A percentile compares a stretch with the other conserved stretches of the same genome.
These are phyloP conservation scores for Furcula furcula DNA, from an alignment of 2,888 invertebrate species.

Conservation along the genomic window DNA sequence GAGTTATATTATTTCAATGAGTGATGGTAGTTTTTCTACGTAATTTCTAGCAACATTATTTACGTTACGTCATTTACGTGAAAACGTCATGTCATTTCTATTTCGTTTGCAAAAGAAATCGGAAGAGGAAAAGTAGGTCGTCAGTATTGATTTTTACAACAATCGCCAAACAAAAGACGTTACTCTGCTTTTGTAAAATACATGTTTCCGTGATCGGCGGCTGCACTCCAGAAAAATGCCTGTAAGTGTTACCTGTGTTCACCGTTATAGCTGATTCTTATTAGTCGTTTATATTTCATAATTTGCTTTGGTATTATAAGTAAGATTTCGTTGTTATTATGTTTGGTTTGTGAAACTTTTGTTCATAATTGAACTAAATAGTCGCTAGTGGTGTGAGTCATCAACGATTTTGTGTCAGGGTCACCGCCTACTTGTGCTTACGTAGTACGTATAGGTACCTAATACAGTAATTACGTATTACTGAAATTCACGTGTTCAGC, in stretches of 20 bases:
- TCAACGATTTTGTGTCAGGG: slow-evolving; percentile 49
- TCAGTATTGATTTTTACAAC: slow-evolving; percentile 70
- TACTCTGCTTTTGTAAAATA: slow-evolving; percentile 36
- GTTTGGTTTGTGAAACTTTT: background rate
- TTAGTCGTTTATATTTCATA: slow-evolving; percentile 11
- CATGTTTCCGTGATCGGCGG: slow-evolving; percentile 42
- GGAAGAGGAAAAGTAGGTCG: slow-evolving; percentile 68
- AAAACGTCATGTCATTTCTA: slow-evolving; percentile 52
- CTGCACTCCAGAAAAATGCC: slow-evolving; percentile 58
- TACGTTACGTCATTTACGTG: too few species aligned
- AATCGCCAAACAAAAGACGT: slow-evolving; percentile 58
- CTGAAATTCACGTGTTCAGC: slow-evolving; percentile 3
- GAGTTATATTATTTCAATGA: too few species aligned
- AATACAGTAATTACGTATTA: slow-evolving; percentile 35
- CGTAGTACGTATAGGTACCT: slow-evolving; percentile 32
- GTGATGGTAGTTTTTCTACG: slow-evolving; percentile 14
- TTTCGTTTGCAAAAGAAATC: slow-evolving; percentile 47
- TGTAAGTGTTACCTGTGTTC: slow-evolving; percentile 60
- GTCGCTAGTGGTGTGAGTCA: slow-evolving; percentile 26
- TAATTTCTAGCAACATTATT: slow-evolving; percentile 39
- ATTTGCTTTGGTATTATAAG: slow-evolving; percentile 5
- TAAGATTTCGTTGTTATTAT: too few species aligned
- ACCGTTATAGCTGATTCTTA: slow-evolving; percentile 36
- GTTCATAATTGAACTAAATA: background rate
- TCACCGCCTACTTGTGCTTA: slow-evolving; percentile 35